These are phyloP conservation scores for Seriola dumerili DNA, from an alignment of 2,113 vertebrate genomes.

Conservation along the genomic window DNA sequence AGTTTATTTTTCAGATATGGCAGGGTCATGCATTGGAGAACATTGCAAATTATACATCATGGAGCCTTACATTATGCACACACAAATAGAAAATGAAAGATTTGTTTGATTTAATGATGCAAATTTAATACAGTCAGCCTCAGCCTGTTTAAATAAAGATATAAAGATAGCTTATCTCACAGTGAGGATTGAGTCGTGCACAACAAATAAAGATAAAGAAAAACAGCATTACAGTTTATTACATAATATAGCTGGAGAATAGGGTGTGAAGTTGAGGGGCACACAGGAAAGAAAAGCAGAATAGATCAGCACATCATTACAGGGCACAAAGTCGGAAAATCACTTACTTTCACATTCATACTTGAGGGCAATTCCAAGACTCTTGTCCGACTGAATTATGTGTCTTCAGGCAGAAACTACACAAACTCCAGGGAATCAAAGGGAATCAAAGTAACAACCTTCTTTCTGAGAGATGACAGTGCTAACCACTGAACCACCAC, in stretches of 20 bases:
- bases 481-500: slow-evolving; percentile 34
- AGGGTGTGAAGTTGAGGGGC: not conserved
- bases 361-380: slow-evolving; percentile 11
- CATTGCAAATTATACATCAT: not conserved
- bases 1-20: slow-evolving; percentile 16
- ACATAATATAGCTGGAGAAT: slow-evolving; percentile 14
- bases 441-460: slow-evolving; percentile 21
- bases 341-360: slow-evolving; percentile 7
- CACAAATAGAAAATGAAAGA: slow-evolving; percentile 14
- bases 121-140: slow-evolving; percentile 8
- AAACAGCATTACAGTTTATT: not conserved
- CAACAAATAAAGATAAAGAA: slow-evolving; percentile 11
- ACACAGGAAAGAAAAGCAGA: not conserved
- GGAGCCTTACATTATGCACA: slow-evolving; percentile 1
- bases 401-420: slow-evolving; percentile 14
- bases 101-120: slow-evolving; percentile 1
- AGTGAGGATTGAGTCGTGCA: not conserved
- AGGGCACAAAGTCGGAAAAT: slow-evolving; percentile 14
- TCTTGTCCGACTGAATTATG: slow-evolving; percentile 2
- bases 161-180: not conserved
- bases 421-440: slow-evolving; percentile 40
- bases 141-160: slow-evolving; percentile 1
- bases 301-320: slow-evolving; percentile 22
- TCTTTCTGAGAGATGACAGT: slow-evolving; percentile 28
- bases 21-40: not conserved